A percentile compares a stretch with the other conserved stretches of the same genome.
Evolutionary conservation across 2,113 vertebrate genomes (phyloP).

Genomic region (Phrynosoma blainvillii): DNA sequence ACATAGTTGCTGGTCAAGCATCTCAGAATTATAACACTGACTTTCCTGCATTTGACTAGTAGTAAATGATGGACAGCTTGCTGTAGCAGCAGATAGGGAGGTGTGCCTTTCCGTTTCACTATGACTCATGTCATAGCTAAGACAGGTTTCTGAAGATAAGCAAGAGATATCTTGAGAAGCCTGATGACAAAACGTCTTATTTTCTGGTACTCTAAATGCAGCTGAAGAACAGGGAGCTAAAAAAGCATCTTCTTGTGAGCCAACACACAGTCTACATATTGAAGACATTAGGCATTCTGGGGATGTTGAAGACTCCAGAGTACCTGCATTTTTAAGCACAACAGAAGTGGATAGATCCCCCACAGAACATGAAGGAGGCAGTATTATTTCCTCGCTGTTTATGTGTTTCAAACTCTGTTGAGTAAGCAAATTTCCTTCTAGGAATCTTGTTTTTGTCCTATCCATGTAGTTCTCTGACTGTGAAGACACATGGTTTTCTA

Average conservation of each 20-base stretch:
- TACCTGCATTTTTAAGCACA: slow-evolving; percentile 47
- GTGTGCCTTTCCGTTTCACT: not conserved
- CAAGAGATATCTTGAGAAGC: not conserved
- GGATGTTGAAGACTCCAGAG: slow-evolving; percentile 20
- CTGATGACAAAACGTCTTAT: not conserved
- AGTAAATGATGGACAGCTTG: slow-evolving; percentile 25
- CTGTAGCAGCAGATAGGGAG: not conserved
- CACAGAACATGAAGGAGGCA: slow-evolving; percentile 7
- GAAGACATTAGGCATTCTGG: slow-evolving; percentile 23
- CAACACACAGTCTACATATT: slow-evolving; percentile 26
- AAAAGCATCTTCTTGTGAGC: slow-evolving; percentile 19
- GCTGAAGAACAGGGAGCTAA: slow-evolving; percentile 17
- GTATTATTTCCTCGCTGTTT: not conserved
- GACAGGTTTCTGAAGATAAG: slow-evolving; percentile 40
- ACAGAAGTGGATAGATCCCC: slow-evolving; percentile 9
- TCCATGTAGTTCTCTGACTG: slow-evolving; percentile 19
- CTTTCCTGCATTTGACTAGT: slow-evolving; percentile 64
- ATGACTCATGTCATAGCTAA: not conserved
- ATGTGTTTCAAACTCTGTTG: slow-evolving; percentile 41
- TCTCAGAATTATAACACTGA: slow-evolving; percentile 61
- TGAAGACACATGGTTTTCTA: slow-evolving; percentile 17
- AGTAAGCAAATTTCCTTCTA: rapidly evolving
- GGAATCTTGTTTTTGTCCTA: not conserved
- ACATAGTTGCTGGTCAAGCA: slow-evolving; percentile 45
- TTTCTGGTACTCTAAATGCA: slow-evolving; percentile 42